Evolutionary conservation across 2,888 invertebrate genomes (phyloP).

Genomic region (Hypolimnas misippus): DNA sequence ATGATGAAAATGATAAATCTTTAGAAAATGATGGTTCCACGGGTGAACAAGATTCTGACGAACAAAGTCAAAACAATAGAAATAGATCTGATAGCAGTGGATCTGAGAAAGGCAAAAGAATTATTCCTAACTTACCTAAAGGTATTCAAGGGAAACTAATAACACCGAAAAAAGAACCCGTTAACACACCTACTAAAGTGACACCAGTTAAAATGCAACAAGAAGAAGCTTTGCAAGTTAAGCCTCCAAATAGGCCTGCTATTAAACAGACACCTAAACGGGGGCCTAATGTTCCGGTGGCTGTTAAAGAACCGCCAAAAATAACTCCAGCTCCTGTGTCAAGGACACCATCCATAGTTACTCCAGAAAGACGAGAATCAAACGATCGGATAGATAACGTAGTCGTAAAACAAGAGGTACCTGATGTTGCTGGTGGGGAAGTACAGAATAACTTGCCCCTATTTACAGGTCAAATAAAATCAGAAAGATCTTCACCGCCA

Average conservation of each 20-base stretch:
- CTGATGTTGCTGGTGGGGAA: conserved; percentile 47
- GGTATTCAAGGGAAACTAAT: conserved; percentile 52
- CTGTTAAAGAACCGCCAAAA: conserved; percentile 48
- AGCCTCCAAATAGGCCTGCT: conserved; percentile 60
- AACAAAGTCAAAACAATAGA: conserved; percentile 45
- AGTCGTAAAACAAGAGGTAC: conserved; percentile 69
- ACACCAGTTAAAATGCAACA: conserved; percentile 47
- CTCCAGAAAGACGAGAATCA: conserved; percentile 56
- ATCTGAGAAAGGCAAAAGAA: conserved; percentile 48
- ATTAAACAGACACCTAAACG: conserved; percentile 77
- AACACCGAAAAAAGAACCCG: conserved; percentile 50
- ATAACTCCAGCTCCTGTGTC: conserved; percentile 44
- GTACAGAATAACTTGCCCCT: conserved; percentile 55
- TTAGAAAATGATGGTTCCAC: conserved; percentile 53
- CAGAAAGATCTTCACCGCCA: conserved; percentile 68
- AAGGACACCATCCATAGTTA: conserved; percentile 41
- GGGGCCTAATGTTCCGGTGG: conserved; percentile 54
- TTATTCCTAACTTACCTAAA: conserved; percentile 49
- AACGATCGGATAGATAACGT: conserved; percentile 57
- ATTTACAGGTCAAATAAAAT: conserved; percentile 68
- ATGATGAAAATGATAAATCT: conserved; percentile 46
- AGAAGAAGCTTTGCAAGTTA: conserved; percentile 49
- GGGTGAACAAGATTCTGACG: conserved; percentile 53
- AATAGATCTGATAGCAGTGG: conserved; percentile 57
- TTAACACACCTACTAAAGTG: conserved; percentile 49